Evolutionary conservation across 2,888 invertebrate species (phyloP).

Genomic region (Physocephala rufipes): DNA sequence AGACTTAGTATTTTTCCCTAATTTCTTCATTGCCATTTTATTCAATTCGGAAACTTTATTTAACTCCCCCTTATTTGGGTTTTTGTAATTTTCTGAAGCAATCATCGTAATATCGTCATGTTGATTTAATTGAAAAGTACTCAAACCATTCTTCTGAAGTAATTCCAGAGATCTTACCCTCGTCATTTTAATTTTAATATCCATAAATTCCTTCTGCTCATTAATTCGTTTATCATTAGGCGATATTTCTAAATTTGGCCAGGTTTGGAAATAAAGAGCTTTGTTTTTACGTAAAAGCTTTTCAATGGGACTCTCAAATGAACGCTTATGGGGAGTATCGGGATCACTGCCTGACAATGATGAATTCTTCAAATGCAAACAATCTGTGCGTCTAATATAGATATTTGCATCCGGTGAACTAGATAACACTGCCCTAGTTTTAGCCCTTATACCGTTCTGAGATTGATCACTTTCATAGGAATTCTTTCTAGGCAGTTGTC

Average conservation of each 20-base stretch:
- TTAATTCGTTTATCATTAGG: not conserved
- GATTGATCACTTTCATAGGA: conserved; percentile 19
- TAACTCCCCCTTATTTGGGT: not conserved
- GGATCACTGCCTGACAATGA: conserved; percentile 32
- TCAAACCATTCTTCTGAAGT: conserved; percentile 27
- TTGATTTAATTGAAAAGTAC: conserved; percentile 28
- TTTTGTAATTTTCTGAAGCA: conserved; percentile 10
- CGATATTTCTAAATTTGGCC: not conserved
- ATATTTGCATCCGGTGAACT: conserved; percentile 38
- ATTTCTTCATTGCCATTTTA: too few relatives aligned
- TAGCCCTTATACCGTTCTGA: conserved; percentile 30
- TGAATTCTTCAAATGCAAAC: conserved; percentile 36
- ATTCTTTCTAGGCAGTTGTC: conserved; percentile 46
- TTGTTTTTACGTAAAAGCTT: conserved; percentile 61
- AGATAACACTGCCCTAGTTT: conserved; percentile 27
- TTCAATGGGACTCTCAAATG: conserved; percentile 61
- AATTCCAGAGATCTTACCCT: conserved; percentile 26
- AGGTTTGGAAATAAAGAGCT: not conserved
- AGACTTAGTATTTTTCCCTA: too few relatives aligned
- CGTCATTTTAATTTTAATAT: conserved; percentile 28
- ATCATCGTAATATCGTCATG: conserved; percentile 22
- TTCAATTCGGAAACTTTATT: not conserved
- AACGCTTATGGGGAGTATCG: conserved; percentile 38
- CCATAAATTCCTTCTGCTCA: conserved; percentile 26
- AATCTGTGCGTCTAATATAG: conserved; percentile 42